Evolutionary conservation across 2,797 vertebrate genomes (phyloP), one percentile per base, ranked within the genome.

Genomic region (Amblyopsis hoosieri): DNA sequence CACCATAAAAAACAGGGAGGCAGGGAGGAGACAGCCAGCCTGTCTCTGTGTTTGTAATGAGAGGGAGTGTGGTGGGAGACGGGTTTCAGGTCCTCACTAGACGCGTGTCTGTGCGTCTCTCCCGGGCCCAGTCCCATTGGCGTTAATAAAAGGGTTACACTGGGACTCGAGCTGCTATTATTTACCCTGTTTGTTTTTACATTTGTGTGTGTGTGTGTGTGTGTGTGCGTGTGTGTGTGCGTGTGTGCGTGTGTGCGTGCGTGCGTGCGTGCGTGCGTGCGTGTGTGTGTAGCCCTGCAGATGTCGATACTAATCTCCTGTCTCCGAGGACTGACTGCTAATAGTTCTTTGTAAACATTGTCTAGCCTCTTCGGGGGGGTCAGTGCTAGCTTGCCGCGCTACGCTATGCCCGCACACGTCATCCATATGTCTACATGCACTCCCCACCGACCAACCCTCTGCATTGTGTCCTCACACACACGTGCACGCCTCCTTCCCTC

Each of bases 21-120:
- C 73, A 79, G 75, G 49, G 71, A 55, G 48, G 75, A 89, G 87
- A 85, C 87, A 89, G 85, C 72, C 86, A 74, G 90, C 77, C 85
- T 83, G 87, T 88, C 58, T 51, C n/a, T 78, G 64, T 78, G 15
- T 90, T 80, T 83, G 72, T 90, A 89, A 90, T 90, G 87, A 92
- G 82, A 91, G 89, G 85, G 85, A 83, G 76, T 78, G 80, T 68
- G 72, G 69, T 70, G 62, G 66, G 77, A 84, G 79, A 66, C 72
- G 10, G 73, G 23, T 78, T 72, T 68, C 79, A 72, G 73, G 53
- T 78, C 54, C 58, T 72, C 80, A 80, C 80, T 83, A 79, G 74
- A 70, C 75, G 53, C 48, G 1, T 71, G 78, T 59, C 64, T 77
- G 67, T 54, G 66, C 50, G n/a, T 45, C 45, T 54, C 53, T 73